Evolutionary conservation across 2,888 invertebrate genomes (phyloP).

Genomic region (Ceriagrion tenellum): DNA sequence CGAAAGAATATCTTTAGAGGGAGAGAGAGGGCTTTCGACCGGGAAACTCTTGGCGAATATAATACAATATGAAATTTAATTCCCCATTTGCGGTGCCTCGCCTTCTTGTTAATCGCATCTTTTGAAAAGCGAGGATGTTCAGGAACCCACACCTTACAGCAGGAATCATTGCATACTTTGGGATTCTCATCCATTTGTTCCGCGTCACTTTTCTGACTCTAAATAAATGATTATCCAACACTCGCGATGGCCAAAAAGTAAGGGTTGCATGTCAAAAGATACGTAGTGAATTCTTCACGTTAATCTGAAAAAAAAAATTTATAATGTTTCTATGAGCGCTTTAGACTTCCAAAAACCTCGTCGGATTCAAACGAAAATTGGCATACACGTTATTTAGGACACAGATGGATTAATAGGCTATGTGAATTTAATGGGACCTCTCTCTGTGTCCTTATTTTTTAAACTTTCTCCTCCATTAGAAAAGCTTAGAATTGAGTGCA

Average conservation of each 20-base stretch:
- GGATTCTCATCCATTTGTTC: neutral
- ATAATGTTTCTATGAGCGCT: too few species aligned
- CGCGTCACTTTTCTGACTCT: neutral
- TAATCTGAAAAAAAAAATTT: too few species aligned
- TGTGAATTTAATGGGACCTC: too few species aligned
- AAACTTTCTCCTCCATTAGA: too few species aligned
- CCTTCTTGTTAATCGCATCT: neutral
- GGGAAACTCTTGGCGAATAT: neutral
- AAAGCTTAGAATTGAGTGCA: too few species aligned
- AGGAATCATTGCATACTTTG: neutral
- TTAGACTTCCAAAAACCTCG: too few species aligned
- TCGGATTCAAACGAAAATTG: too few species aligned
- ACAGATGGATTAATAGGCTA: too few species aligned
- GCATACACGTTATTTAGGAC: too few species aligned
- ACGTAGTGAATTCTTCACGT: too few species aligned
- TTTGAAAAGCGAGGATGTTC: neutral
- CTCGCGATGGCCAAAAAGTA: neutral
- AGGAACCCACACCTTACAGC: neutral
- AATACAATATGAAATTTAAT: neutral
- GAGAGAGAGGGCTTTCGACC: neutral
- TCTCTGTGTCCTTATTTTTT: too few species aligned
- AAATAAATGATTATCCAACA: neutral
- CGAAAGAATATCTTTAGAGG: neutral
- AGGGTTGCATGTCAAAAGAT: too few species aligned
- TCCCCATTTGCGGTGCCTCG: neutral